Percentiles rank a stretch among this genome's conserved stretches.
These are phyloP conservation scores for Hydrotaea cyrtoneurina DNA, from an alignment of 2,888 invertebrate genomes.

Conservation along the genomic window DNA sequence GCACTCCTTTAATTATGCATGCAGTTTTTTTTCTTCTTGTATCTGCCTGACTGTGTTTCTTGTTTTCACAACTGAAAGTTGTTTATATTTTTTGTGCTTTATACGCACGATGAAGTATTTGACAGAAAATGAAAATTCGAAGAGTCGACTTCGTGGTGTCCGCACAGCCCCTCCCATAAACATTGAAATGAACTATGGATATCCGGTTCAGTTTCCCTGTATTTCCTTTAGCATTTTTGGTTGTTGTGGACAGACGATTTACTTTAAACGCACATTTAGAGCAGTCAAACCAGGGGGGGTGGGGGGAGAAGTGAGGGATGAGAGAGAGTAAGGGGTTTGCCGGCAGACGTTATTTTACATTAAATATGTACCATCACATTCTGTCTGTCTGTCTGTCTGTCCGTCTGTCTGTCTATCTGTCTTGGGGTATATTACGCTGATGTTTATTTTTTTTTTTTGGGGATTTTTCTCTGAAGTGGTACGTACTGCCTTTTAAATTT, in stretches of 20 bases:
- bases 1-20: conserved; percentile 25
- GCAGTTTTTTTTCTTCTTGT: neutral
- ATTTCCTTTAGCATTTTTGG: neutral
- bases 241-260: neutral
- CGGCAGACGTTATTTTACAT: neutral
- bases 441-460: neutral
- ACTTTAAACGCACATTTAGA: neutral
- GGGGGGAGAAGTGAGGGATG: too few relatives aligned
- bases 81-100: conserved; percentile 29
- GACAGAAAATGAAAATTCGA: neutral
- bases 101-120: neutral
- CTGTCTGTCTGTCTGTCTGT: neutral
- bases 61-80: conserved; percentile 7
- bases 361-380: neutral
- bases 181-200: conserved; percentile 11
- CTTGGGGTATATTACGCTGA: neutral
- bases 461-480: conserved; percentile 1
- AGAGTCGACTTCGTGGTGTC: neutral
- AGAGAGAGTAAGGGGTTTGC: too few relatives aligned
- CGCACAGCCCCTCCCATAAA: neutral
- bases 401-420: neutral
- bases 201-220: conserved; percentile 4
- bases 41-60: neutral
- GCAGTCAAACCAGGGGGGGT: neutral
- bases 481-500: conserved; percentile 27